Base-by-base conservation (phyloP, 2,797 vertebrate species). In the Melanotaenia nigrans region DNA sequence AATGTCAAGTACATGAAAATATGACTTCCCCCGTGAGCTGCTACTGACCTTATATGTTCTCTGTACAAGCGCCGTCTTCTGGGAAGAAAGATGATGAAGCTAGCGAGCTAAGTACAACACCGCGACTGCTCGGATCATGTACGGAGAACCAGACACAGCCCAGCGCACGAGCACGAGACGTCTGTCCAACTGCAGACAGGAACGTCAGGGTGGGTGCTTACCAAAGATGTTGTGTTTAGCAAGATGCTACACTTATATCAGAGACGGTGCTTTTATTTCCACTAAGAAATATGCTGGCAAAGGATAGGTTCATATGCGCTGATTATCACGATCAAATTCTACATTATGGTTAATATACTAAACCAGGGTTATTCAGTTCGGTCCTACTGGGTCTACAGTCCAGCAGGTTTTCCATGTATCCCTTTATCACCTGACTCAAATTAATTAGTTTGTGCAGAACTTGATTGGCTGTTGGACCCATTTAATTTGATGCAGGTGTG, bases 1-100 rank as follows among this genome's bases (percentile, higher is more conserved):
- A 28, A 11, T 1, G 22, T 20, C 11, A 16, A 4, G 28, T 53
- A 40, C 1, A 14, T 2, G 3, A 38, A 63, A 68, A 71, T 4
- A 2, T 1, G 35, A 35, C 28, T 9, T 65, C 24, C 16, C 30
- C 18, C 3, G 14, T n/a, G 56, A 20, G 54, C 1, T 14, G 18
- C 51, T 38, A 89, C 92, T 77, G 53, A 92, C 90, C 90, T 85
- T 79, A 57, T 87, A 24, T 69, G 69, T 65, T 47, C 63, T n/a
- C 68, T 53, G 69, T 54, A 14, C 55, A 61, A 28, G 53, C 54
- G 38, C 49, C 68, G 79, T 87, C 81, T 65, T 79, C 65, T 32
- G 67, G 38, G 59, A 54, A n/a, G 30, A 32, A 67, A 20, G 1
- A 61, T 22, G 2, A 71, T 47, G 77, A 58, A 71, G 87, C 87